These are phyloP conservation scores for Myotis pilosus DNA, from an alignment of 2,797 vertebrate species.

Conservation along the genomic window DNA sequence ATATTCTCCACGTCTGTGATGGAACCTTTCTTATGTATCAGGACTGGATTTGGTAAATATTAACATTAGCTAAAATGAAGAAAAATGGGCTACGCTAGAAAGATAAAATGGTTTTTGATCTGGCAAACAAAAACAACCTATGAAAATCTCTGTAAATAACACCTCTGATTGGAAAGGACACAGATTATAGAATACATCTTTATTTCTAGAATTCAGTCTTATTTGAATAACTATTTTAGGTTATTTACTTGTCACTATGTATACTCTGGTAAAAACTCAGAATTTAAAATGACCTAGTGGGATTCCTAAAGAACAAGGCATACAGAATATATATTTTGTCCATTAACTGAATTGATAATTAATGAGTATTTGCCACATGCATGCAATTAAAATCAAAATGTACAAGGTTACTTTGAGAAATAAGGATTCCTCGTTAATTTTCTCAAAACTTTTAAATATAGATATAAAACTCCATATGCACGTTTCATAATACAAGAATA, in stretches of 20 bases:
- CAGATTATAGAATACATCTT: background rate
- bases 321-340: background rate
- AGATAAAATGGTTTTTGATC: background rate
- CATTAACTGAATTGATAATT: background rate
- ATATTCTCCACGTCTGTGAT: background rate
- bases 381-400: conserved; percentile 4
- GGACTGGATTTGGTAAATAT: background rate
- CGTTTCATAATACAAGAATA: background rate
- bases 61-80: background rate
- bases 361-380: background rate
- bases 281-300: background rate
- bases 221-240: background rate
- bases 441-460: conserved; percentile 14
- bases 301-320: background rate
- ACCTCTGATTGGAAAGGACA: background rate
- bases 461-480: background rate
- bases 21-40: background rate
- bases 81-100: background rate
- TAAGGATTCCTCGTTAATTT: background rate
- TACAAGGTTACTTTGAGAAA: conserved; percentile 16
- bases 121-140: background rate
- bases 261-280: background rate
- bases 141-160: background rate
- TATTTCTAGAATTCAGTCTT: background rate
- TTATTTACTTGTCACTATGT: background rate